A percentile compares a stretch with the other conserved stretches of the same genome.
phyloP scores from a whole-genome alignment of 2,113 vertebrate genomes.

The Neoarius graeffei region DNA sequence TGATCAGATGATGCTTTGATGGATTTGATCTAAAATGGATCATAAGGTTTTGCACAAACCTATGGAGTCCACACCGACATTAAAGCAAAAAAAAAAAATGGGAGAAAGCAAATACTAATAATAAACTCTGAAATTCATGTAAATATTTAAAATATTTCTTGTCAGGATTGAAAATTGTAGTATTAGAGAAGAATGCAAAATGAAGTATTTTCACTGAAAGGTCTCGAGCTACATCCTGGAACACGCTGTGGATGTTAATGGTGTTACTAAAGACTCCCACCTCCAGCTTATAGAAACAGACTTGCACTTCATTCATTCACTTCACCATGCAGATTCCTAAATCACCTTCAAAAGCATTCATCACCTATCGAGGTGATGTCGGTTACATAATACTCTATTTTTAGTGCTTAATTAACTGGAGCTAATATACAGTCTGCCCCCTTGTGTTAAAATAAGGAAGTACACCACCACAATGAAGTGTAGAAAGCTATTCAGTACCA shows the following conservation, averaged over 20 bases:
- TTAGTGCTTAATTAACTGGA: neutral
- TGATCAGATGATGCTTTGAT: neutral
- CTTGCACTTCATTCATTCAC: neutral
- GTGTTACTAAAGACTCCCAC: neutral
- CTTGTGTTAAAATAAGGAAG: constrained; percentile 11
- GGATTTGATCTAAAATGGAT: neutral
- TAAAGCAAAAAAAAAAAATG: neutral
- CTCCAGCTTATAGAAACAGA: neutral
- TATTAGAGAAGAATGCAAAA: neutral
- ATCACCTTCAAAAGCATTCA: neutral
- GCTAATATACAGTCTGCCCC: constrained; percentile 1
- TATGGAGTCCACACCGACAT: neutral
- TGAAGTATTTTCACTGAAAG: neutral
- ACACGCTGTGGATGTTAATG: neutral
- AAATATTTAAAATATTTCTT: neutral
- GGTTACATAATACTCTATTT: neutral
- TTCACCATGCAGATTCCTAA: neutral
- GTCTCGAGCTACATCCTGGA: no score
- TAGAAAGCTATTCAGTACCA: neutral
- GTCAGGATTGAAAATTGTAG: neutral
- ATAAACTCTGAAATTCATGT: neutral
- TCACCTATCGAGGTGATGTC: neutral
- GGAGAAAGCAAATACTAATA: no score
- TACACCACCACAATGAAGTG: neutral
- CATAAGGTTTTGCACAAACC: neutral